Evolutionary conservation across 2,888 invertebrate species (phyloP).

Genomic region (Brassicogethes aeneus): DNA sequence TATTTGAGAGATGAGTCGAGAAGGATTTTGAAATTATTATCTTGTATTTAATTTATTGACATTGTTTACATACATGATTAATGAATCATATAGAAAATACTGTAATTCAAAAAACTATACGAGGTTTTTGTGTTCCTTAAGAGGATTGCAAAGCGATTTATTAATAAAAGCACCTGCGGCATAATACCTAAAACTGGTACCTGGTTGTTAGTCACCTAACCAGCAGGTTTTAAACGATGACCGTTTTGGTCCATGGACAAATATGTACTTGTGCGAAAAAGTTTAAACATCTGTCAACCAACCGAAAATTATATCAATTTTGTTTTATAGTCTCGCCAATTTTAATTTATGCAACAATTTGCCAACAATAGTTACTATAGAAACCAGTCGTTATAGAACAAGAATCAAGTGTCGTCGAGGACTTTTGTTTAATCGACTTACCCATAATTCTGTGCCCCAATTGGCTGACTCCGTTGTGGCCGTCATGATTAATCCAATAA

Average conservation of each 20-base stretch:
- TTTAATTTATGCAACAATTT: background rate
- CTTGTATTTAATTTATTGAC: no score
- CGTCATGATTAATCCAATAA: constrained; percentile 26
- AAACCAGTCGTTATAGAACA: background rate
- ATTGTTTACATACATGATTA: no score
- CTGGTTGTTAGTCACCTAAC: constrained; percentile 4
- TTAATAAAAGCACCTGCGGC: constrained; percentile 2
- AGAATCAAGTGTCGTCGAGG: background rate
- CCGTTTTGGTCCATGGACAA: constrained; percentile 15
- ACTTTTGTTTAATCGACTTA: constrained; percentile 38
- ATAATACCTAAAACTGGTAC: constrained; percentile 3
- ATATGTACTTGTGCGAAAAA: background rate
- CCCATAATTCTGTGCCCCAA: constrained; percentile 63
- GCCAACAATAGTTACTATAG: background rate
- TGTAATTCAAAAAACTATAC: no score
- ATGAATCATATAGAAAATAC: no score
- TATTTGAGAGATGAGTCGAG: no score
- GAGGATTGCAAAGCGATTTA: background rate
- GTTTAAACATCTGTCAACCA: background rate
- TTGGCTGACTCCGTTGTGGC: constrained; percentile 41
- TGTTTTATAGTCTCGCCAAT: background rate
- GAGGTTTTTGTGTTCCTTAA: no score
- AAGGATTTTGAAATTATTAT: no score
- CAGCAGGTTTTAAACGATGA: constrained; percentile 18
- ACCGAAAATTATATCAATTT: background rate